phyloP scores from a whole-genome alignment of 2,113 vertebrate genomes.

The Caranx ignobilis region DNA sequence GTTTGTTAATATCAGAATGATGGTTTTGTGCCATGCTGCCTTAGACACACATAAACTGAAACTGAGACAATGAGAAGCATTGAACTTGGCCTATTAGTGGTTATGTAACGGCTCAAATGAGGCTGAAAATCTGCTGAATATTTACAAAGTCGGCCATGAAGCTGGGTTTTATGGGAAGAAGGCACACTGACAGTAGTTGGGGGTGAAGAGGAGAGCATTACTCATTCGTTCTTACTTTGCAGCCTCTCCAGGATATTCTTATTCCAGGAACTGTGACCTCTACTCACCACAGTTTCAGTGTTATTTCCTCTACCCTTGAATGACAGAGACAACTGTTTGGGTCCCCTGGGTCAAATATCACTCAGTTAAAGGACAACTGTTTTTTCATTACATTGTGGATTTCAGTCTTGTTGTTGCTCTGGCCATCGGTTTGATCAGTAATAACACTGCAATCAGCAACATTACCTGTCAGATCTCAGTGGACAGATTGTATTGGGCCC shows the following conservation, averaged over 20 bases:
- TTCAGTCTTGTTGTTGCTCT: neutral
- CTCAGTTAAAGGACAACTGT: neutral
- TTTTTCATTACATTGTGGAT: neutral
- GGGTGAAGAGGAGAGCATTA: neutral
- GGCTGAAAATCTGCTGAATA: constrained; percentile 33
- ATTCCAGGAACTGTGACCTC: neutral
- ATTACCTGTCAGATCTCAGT: neutral
- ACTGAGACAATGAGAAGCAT: neutral
- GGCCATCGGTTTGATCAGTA: neutral
- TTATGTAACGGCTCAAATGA: constrained; percentile 16
- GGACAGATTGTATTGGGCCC: neutral
- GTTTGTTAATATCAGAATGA: neutral
- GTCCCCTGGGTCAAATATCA: neutral
- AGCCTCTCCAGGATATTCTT: neutral
- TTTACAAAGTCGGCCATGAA: neutral
- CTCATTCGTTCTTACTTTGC: neutral
- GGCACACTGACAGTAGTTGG: neutral
- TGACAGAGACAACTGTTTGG: neutral
- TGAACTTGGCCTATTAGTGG: neutral
- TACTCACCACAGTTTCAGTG: neutral
- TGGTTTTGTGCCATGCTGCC: neutral
- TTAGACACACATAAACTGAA: constrained; percentile 5
- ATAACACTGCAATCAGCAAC: neutral
- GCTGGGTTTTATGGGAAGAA: constrained; percentile 24
- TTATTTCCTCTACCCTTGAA: neutral